Percentiles rank a stretch among this genome's conserved stretches.
These are phyloP conservation scores for Parazoanthus swiftii DNA, from an alignment of 92 coral and sea anemone genomes.

Conservation along the genomic window DNA sequence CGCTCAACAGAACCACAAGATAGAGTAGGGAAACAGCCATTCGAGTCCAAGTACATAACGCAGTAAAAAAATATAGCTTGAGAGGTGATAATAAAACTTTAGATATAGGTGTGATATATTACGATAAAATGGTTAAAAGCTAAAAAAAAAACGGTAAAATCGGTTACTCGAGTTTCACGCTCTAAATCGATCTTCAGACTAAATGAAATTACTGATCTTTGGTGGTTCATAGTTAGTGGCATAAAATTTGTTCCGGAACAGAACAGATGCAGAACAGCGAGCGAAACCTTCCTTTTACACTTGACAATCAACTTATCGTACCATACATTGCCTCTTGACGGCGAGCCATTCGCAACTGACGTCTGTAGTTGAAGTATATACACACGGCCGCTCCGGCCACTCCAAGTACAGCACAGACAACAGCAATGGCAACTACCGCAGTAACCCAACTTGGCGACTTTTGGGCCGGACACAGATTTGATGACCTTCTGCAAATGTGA, in stretches of 20 bases:
- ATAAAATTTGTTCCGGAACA: background rate
- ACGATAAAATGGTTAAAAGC: too few relatives aligned
- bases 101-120: background rate
- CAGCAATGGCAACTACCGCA: constrained; percentile 18
- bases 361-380: constrained; percentile 31
- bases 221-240: background rate
- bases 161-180: too few relatives aligned
- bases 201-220: background rate
- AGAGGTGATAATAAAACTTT: too few relatives aligned
- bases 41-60: too few relatives aligned
- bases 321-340: background rate
- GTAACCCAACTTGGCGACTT: constrained; percentile 43
- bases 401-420: constrained; percentile 33
- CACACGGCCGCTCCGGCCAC: constrained; percentile 9
- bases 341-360: background rate
- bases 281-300: background rate
- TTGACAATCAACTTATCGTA: background rate
- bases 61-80: too few relatives aligned
- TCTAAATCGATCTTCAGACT: too few relatives aligned
- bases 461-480: constrained; percentile 15
- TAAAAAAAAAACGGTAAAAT: too few relatives aligned
- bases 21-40: too few relatives aligned
- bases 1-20: too few relatives aligned
- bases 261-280: background rate
- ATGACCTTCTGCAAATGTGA: constrained; percentile 36